Base-by-base conservation (phyloP, 1,140 invertebrate species). In the Macrosteles quadrilineatus region DNA sequence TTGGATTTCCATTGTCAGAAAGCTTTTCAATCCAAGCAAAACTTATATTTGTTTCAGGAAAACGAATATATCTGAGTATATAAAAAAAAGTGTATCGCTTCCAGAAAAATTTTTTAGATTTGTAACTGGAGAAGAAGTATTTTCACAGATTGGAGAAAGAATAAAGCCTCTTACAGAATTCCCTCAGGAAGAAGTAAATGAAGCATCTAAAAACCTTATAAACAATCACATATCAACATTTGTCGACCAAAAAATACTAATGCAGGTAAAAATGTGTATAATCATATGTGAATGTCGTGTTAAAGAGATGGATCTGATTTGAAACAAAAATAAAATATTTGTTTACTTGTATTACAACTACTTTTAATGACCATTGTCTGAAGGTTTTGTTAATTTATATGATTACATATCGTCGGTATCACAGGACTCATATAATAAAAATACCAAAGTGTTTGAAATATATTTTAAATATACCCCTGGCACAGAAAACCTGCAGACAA, bases 151-250 rank as follows among this genome's bases (percentile, higher is more conserved):
- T 66, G 72, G 70, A 1, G 23, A n/a, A n/a, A 68, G 81, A 78
- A 79, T 86, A 12, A 77, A 77, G 70, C 83, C 85, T n/a, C 79
- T 86, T 23, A 79, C 79, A 43, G 81, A 82, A 72, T 87, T 85
- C 73, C 81, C 82, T 14, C 84, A 86, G 69, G 78, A 80, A 63
- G 82, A 83, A 47, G 81, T 87, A 19, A 85, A 83, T 75, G 77
- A 82, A 72, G 85, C 84, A 2, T 86, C 85, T 17, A 76, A 79
- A 4, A 78, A 83, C 69, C 74, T 86, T 14, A 77, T 86, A 4
- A 73, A 76, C 23, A 75, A 82, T 40, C 83, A 85, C 72, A 71
- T 65, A 3, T 71, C 72, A 21, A 71, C 71, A 1, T 84, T 79
- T 70, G 68, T 75, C 25, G 78, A 78, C 30, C 81, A 84, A 67